Percentiles rank a stretch among this genome's conserved stretches.
phyloP scores from a whole-genome alignment of 2,113 vertebrate genomes.

The Triplophysa rosa region DNA sequence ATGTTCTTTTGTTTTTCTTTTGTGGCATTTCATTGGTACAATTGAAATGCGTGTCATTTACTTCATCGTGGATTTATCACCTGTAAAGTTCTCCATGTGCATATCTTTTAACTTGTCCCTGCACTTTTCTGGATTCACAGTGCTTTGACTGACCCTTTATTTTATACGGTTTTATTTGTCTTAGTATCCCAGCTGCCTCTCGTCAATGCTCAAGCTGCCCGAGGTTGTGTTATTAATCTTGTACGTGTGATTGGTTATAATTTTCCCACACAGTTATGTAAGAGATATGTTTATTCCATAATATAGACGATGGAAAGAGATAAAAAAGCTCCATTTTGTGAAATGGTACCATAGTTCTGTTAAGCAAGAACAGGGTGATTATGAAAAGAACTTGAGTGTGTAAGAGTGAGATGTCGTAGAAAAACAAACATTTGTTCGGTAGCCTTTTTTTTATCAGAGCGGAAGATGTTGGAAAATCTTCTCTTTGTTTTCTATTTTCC shows the following conservation, averaged over 20 bases:
- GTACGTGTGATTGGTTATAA: slow-evolving; percentile 31
- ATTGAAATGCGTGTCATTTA: slow-evolving; percentile 22
- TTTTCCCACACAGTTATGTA: neutral
- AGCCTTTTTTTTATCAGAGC: slow-evolving; percentile 44
- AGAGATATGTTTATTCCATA: slow-evolving; percentile 39
- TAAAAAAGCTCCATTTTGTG: slow-evolving; percentile 25
- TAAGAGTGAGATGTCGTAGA: neutral
- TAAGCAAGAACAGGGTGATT: slow-evolving; percentile 34
- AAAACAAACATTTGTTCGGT: slow-evolving; percentile 21
- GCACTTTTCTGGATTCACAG: slow-evolving; percentile 43
- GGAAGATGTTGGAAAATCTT: slow-evolving; percentile 49
- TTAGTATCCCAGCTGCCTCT: slow-evolving; percentile 34
- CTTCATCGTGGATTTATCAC: neutral
- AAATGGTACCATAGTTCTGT: slow-evolving; percentile 39
- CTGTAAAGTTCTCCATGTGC: neutral
- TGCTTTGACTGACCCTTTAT: slow-evolving; percentile 23
- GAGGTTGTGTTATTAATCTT: slow-evolving; percentile 1
- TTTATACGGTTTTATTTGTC: neutral
- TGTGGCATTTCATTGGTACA: slow-evolving; percentile 4
- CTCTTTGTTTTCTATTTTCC: slow-evolving; percentile 39
- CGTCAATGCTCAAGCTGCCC: slow-evolving; percentile 44
- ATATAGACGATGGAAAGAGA: neutral
- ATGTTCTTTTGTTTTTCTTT: neutral
- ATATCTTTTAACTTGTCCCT: slow-evolving; percentile 10
- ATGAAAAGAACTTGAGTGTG: slow-evolving; percentile 23